phyloP scores from a whole-genome alignment of 2,113 vertebrate species.

The Pterocles gutturalis region DNA sequence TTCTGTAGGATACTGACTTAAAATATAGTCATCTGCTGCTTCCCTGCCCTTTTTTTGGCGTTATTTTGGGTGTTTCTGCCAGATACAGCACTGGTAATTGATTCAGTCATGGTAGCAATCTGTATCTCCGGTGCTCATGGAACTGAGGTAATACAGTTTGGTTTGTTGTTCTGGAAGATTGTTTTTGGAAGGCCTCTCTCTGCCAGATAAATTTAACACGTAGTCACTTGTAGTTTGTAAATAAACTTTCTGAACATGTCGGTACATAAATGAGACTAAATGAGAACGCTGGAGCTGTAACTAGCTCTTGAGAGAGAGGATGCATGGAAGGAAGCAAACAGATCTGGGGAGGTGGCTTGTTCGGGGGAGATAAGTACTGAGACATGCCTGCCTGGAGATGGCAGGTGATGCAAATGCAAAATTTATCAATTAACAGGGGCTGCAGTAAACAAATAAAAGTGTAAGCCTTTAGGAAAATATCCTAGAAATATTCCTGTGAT shows the following conservation, averaged over 20 bases:
- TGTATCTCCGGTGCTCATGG: neutral
- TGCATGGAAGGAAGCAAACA: neutral
- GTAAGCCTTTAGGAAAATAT: neutral
- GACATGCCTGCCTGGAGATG: neutral
- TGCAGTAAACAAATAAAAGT: neutral
- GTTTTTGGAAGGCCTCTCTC: neutral
- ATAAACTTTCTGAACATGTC: neutral
- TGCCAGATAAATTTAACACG: neutral
- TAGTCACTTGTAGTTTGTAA: neutral
- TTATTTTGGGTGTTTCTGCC: neutral
- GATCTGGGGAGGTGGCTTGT: neutral
- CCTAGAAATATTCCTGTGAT: neutral
- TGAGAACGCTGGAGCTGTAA: neutral
- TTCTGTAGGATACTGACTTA: neutral
- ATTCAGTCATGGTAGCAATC: neutral
- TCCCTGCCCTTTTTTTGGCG: neutral
- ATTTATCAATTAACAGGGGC: neutral
- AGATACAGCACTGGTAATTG: neutral
- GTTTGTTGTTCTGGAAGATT: neutral
- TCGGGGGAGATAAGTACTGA: neutral
- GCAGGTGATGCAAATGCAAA: neutral
- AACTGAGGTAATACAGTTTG: neutral
- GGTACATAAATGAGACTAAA: neutral
- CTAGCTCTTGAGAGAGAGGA: neutral
- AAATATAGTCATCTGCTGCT: neutral